Percentiles rank a stretch among this genome's conserved stretches.
These are phyloP conservation scores for Drosophila phalerata DNA, from an alignment of 2,888 invertebrate species.

Conservation along the genomic window DNA sequence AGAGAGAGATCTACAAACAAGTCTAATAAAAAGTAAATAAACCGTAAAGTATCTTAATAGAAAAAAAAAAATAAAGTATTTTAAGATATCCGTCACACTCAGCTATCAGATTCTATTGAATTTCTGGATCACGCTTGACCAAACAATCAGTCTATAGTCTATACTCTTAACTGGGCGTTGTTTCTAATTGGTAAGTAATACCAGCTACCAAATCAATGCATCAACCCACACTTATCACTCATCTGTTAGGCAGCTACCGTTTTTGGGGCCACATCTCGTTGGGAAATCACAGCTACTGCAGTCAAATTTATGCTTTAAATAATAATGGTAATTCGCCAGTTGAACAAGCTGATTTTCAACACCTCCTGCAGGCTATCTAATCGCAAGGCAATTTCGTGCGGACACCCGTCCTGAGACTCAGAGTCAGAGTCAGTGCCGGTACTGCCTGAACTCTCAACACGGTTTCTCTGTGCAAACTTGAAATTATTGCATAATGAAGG, in stretches of 20 bases:
- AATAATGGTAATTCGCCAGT: conserved; percentile 80
- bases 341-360: conserved; percentile 76
- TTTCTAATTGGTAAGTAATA: neutral
- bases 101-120: conserved; percentile 6
- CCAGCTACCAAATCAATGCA: conserved; percentile 13
- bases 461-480: conserved; percentile 25
- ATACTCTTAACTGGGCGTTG: neutral
- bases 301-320: conserved; percentile 68
- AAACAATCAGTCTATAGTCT: neutral
- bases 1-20: neutral
- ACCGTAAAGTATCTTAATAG: conserved; percentile 8
- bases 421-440: too few species aligned
- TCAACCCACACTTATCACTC: conserved; percentile 22
- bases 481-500: conserved; percentile 79
- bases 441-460: neutral
- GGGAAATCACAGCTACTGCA: conserved; percentile 40
- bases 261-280: conserved; percentile 40
- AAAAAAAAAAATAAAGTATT: neutral
- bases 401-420: conserved; percentile 29
- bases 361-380: conserved; percentile 80
- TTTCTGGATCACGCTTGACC: neutral
- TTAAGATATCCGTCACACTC: conserved; percentile 3
- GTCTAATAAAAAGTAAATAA: neutral
- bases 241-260: conserved; percentile 18
- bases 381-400: conserved; percentile 71